Conservation (phyloP, 2,888 invertebrate genomes). For the Macaria liturata region DNA sequence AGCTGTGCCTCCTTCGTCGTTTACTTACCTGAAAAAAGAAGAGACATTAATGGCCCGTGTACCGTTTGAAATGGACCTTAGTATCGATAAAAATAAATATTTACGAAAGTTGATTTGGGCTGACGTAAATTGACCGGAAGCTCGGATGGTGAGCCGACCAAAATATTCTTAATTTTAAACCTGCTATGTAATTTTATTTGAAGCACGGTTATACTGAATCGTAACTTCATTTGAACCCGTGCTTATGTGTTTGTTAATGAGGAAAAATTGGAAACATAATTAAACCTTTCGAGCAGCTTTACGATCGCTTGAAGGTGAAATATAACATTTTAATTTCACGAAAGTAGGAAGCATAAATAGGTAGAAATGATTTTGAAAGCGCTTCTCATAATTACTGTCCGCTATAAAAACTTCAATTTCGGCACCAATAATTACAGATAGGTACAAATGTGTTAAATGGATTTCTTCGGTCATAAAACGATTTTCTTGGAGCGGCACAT, state of each 20-base stretch:
- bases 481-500: conserved; percentile 18
- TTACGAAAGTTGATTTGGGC: conserved; percentile 41
- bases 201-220: conserved; percentile 4
- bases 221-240: conserved; percentile 15
- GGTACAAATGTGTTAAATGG: conserved; percentile 22
- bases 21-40: conserved; percentile 61
- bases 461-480: conserved; percentile 24
- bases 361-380: conserved; percentile 19
- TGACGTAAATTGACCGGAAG: conserved; percentile 43
- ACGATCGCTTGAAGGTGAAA: conserved; percentile 12
- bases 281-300: conserved; percentile 16
- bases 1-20: conserved; percentile 9
- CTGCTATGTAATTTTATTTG: conserved; percentile 25
- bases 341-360: conserved; percentile 23
- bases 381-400: conserved; percentile 19
- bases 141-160: conserved; percentile 33
- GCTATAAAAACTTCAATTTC: conserved; percentile 17
- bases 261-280: conserved; percentile 19
- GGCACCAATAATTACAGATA: conserved; percentile 18
- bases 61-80: conserved; percentile 42
- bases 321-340: conserved; percentile 13
- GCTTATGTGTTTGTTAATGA: conserved; percentile 19
- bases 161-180: conserved; percentile 22
- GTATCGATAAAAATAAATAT: conserved; percentile 42
- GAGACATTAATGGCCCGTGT: conserved; percentile 41